Conservation (phyloP, 2,888 invertebrate genomes). For the Drosophila pseudotakahashii region DNA sequence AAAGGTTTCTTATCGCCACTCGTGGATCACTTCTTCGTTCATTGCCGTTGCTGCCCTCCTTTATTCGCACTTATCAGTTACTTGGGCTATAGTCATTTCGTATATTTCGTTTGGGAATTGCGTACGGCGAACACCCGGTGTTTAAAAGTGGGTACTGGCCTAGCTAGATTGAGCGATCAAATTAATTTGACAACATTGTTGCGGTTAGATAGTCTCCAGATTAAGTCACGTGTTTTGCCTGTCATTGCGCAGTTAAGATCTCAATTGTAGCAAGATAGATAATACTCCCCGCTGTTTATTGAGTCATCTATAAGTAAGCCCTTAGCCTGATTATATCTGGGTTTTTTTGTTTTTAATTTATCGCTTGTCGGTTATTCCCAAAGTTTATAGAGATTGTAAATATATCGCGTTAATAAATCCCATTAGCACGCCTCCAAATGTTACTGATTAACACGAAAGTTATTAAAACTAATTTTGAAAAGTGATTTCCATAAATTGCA, state of each 20-base stretch:
- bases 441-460: background rate
- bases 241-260: conserved; percentile 24
- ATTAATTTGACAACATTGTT: conserved; percentile 26
- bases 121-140: conserved; percentile 7
- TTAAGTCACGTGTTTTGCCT: conserved; percentile 20
- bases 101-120: conserved; percentile 9
- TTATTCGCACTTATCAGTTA: conserved; percentile 24
- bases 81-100: conserved; percentile 11
- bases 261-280: background rate
- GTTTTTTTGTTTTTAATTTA: background rate
- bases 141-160: background rate
- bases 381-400: background rate
- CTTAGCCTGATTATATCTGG: background rate
- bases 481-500: background rate
- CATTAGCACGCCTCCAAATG: background rate
- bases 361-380: conserved; percentile 1
- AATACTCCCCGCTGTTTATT: background rate
- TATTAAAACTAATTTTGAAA: too few species aligned
- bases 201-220: conserved; percentile 13
- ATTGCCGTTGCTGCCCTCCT: conserved; percentile 20
- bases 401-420: background rate
- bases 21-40: conserved; percentile 28
- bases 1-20: conserved; percentile 21
- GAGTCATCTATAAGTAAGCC: background rate
- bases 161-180: conserved; percentile 5